These are phyloP conservation scores for Hemiprocne comata DNA, from an alignment of 2,113 vertebrate species.

Conservation along the genomic window DNA sequence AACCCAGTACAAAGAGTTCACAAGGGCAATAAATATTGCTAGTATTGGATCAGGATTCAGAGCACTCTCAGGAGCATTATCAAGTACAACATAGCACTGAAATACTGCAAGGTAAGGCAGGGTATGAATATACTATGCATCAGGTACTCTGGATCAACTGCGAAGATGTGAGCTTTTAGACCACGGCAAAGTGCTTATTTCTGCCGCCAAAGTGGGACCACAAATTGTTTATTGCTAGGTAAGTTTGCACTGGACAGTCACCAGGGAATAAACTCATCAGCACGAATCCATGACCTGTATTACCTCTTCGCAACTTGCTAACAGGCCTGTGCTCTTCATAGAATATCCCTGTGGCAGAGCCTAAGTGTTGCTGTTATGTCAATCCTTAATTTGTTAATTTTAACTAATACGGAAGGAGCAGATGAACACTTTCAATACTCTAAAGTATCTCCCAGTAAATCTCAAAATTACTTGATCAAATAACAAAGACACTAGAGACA, in stretches of 20 bases:
- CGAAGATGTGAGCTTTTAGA: background rate
- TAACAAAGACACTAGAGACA: background rate
- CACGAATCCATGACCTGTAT: background rate
- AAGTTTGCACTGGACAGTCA: background rate
- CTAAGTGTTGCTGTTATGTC: background rate
- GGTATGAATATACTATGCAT: background rate
- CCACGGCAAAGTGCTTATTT: background rate
- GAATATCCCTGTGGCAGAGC: background rate
- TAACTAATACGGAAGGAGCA: background rate
- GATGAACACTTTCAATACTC: background rate
- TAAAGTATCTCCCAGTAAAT: background rate
- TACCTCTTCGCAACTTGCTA: background rate
- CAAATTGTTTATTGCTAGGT: fast-evolving
- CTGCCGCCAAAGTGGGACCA: background rate
- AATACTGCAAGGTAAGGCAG: background rate
- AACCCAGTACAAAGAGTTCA: background rate
- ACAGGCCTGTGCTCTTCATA: fast-evolving
- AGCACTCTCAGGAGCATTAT: background rate
- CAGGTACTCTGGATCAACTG: background rate
- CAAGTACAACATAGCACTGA: background rate
- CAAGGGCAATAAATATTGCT: background rate
- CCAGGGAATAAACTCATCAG: background rate
- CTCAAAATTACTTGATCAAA: background rate
- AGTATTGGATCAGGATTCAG: background rate
- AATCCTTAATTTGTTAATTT: background rate